These are phyloP conservation scores for Abrostola tripartita DNA, from an alignment of 2,888 invertebrate species.

Conservation along the genomic window DNA sequence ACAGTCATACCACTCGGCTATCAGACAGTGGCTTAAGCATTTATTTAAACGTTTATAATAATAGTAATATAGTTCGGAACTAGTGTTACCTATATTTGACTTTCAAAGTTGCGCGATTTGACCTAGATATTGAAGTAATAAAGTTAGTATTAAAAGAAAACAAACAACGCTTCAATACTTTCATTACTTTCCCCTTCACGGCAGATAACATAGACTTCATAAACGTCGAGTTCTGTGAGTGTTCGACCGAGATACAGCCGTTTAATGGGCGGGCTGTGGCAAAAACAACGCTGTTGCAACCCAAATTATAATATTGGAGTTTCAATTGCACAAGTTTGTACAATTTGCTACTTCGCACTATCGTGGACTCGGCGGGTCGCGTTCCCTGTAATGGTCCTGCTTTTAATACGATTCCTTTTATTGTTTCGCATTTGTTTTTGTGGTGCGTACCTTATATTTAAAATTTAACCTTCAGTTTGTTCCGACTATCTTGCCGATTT, in stretches of 20 bases:
- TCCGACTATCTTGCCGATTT: background rate
- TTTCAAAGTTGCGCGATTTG: no score
- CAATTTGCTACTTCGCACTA: constrained; percentile 83
- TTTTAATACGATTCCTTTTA: constrained; percentile 33
- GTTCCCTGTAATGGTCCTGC: constrained; percentile 39
- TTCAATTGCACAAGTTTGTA: constrained; percentile 86
- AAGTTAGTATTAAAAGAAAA: background rate
- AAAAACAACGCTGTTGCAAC: constrained; percentile 81
- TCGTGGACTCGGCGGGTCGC: constrained; percentile 61
- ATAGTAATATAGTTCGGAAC: no score
- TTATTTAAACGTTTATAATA: no score
- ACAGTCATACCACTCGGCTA: no score
- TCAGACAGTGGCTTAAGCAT: no score
- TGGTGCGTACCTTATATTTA: background rate
- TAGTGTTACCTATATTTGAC: no score
- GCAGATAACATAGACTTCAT: constrained; percentile 36
- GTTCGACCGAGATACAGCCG: constrained; percentile 76
- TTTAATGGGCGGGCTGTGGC: constrained; percentile 73
- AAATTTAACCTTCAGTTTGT: background rate
- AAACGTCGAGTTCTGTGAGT: constrained; percentile 58
- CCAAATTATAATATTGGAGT: constrained; percentile 85
- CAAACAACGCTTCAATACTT: background rate
- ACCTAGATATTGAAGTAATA: no score
- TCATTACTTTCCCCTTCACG: constrained; percentile 24
- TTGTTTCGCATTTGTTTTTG: background rate